Evolutionary conservation across 2,888 invertebrate genomes (phyloP).

Genomic region (Ischnura elegans): DNA sequence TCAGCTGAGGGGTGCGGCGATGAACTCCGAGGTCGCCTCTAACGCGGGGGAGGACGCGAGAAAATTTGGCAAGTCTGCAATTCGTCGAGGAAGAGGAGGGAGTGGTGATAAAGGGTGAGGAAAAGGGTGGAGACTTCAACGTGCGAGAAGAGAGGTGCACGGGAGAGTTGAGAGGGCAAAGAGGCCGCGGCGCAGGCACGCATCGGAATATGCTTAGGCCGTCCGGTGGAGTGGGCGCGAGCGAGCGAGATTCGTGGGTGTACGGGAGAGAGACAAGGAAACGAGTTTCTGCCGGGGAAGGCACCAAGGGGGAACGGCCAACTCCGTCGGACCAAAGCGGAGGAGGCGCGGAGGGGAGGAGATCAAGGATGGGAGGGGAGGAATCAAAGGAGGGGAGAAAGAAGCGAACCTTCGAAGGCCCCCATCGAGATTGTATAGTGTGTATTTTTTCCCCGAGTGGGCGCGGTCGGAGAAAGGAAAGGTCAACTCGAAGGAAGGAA

Average conservation of each 20-base stretch:
- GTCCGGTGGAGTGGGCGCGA: conserved; percentile 46
- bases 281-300: conserved; percentile 50
- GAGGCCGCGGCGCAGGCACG: conserved; percentile 29
- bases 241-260: conserved; percentile 51
- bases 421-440: neutral
- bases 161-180: neutral
- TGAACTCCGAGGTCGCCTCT: neutral
- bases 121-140: neutral
- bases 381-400: neutral
- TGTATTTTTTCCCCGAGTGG: conserved; percentile 2
- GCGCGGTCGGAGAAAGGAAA: conserved; percentile 34
- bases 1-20: neutral
- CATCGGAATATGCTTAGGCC: conserved; percentile 18
- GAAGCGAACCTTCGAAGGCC: neutral
- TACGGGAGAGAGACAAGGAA: conserved; percentile 1
- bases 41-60: neutral
- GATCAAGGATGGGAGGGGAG: conserved; percentile 12
- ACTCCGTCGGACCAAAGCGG: conserved; percentile 28
- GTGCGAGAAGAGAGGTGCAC: neutral
- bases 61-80: neutral
- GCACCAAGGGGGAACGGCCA: conserved; percentile 43
- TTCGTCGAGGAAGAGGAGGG: neutral
- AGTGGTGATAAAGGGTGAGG: neutral
- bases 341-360: neutral
- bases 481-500: neutral